Conservation (phyloP, 2,797 vertebrate species). For the Gadopsis marmoratus region DNA sequence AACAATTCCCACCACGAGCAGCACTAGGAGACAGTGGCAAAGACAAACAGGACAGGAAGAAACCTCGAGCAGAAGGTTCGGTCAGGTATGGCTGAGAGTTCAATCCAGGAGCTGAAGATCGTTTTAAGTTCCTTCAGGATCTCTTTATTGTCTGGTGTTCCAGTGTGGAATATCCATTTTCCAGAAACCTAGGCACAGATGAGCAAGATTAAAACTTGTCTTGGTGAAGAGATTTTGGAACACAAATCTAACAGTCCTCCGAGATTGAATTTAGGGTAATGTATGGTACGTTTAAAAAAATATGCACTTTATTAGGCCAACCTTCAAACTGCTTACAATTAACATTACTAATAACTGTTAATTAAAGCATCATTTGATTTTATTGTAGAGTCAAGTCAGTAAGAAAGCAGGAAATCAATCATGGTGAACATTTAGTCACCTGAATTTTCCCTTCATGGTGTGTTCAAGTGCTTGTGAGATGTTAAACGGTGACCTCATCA, state of each 20-base stretch:
- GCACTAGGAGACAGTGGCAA: too few relatives aligned
- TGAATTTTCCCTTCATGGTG: background rate
- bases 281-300: background rate
- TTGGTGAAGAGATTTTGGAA: background rate
- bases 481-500: background rate
- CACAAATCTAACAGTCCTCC: background rate
- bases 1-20: too few relatives aligned
- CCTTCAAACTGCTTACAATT: background rate
- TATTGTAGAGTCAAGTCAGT: background rate
- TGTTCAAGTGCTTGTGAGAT: background rate
- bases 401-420: background rate
- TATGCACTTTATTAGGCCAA: background rate
- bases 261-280: background rate
- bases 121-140: background rate
- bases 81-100: constrained; percentile 16
- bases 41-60: too few relatives aligned
- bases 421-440: background rate
- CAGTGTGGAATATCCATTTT: constrained; percentile 60
- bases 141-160: constrained; percentile 25
- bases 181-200: constrained; percentile 48
- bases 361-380: background rate
- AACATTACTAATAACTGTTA: background rate
- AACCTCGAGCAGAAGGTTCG: too few relatives aligned
- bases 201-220: background rate
- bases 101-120: constrained; percentile 39